These are phyloP conservation scores for Rhinatrema bivittatum DNA, from an alignment of 2,797 vertebrate species.

Conservation along the genomic window DNA sequence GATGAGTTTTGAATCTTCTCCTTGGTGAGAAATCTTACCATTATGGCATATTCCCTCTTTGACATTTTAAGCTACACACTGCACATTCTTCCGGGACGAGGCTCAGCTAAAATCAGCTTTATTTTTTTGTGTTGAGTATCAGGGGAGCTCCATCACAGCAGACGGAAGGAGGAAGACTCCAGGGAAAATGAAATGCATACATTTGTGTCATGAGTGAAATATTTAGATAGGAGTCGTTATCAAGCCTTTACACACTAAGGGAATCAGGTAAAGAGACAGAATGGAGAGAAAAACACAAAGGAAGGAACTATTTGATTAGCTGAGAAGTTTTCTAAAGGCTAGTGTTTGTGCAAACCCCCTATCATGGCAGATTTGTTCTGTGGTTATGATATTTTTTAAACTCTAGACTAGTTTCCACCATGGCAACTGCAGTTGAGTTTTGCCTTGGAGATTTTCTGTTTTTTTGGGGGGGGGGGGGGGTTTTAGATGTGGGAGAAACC, in stretches of 20 bases:
- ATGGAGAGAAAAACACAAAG: constrained; percentile 38
- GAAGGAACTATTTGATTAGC: constrained; percentile 51
- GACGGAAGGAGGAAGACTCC: constrained; percentile 33
- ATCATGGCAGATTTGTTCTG: constrained; percentile 28
- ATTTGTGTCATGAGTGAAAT: constrained; percentile 51
- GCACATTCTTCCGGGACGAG: constrained; percentile 11
- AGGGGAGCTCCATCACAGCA: constrained; percentile 19
- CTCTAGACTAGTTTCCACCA: constrained; percentile 28
- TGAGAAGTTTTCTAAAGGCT: constrained; percentile 48
- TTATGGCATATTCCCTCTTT: constrained; percentile 22
- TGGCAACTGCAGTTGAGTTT: constrained; percentile 28
- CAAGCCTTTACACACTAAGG: constrained; percentile 41
- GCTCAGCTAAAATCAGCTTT: constrained; percentile 22
- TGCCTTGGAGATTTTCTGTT: constrained; percentile 13
- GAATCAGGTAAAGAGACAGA: constrained; percentile 31
- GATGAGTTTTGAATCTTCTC: constrained; percentile 32
- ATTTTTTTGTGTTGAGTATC: constrained; percentile 29
- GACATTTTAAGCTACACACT: constrained; percentile 39
- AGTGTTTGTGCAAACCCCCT: constrained; percentile 44
- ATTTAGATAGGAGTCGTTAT: constrained; percentile 50
- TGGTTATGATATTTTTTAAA: constrained; percentile 26
- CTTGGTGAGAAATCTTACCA: constrained; percentile 39
- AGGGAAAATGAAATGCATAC: constrained; percentile 34
- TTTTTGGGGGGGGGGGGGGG: no score
- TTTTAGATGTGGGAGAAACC: no score